Evolutionary conservation across 2,888 invertebrate species (phyloP), one percentile per base, ranked within the genome.

Genomic region (Tetropium fuscum): DNA sequence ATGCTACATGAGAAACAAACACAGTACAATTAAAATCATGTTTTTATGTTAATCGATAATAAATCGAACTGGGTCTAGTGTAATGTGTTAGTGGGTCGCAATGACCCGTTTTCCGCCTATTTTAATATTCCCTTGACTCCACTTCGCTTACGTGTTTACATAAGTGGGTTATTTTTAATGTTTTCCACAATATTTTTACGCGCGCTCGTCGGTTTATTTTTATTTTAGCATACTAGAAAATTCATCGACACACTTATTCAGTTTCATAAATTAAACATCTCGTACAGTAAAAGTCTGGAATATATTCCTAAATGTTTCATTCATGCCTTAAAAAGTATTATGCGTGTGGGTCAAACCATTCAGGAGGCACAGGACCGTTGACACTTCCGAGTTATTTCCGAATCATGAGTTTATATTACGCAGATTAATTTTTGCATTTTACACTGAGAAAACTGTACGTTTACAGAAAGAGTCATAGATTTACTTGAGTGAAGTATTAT

Each of bases 61-160:
- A 40, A 18, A 51, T 15, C 18, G 13, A 71, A 65, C 66, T 73
- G 60, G 77, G 77, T 77, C 76, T 77, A 75, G 77, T 77, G 71
- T 76, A 77, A 65, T 74, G 69, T 74, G 75, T 72, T 62, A 74
- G 69, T 72, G 68, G 75, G 75, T 75, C 75, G 69, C 75, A 74
- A 69, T 74, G 76, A 76, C 76, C 75, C 60, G 68, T 75, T 75
- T 75, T 72, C 65, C 55, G 47, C 55, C 64, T 69, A 65, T 71
- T 71, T 71, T 64, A 60, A 68, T 67, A 59, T 71, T 66, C 64
- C 68, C 68, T 71, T 69, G 69, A 65, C 60, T 64, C 34, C 48
- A 5, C 6, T 34, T 27, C 16, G 25, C 27, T 51, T 11, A 51
- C 51, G 27, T 51, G 40, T 51, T 48, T 51, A 38, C 38, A 36